These are phyloP conservation scores for Caenorhabditis panamensis DNA, from an alignment of 2,888 invertebrate species.

Conservation along the genomic window DNA sequence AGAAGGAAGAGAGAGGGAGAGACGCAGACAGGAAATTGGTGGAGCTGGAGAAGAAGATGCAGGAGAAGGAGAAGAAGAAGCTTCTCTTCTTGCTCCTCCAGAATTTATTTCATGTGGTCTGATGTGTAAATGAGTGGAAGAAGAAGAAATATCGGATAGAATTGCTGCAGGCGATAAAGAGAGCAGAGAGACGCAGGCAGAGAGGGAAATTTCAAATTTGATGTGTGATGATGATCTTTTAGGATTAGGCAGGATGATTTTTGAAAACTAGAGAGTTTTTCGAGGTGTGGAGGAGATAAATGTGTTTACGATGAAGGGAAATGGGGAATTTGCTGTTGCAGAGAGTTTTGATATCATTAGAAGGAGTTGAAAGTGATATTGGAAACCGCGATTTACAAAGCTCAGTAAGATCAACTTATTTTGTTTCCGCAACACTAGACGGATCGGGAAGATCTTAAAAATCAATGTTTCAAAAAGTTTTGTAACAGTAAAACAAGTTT, in stretches of 20 bases:
- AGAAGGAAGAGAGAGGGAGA: constrained; percentile 13
- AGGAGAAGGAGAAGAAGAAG: background rate
- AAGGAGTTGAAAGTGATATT: too few relatives aligned
- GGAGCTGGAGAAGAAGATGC: constrained; percentile 9
- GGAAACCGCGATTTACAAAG: too few relatives aligned
- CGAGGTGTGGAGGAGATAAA: too few relatives aligned
- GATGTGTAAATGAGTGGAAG: constrained; percentile 56
- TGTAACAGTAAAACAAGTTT: too few relatives aligned
- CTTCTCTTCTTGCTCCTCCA: constrained; percentile 25
- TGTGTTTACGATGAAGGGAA: too few relatives aligned
- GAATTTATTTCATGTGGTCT: constrained; percentile 59
- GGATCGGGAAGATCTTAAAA: too few relatives aligned
- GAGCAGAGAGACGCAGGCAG: constrained; percentile 1
- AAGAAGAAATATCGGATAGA: constrained; percentile 8
- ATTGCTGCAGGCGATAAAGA: background rate
- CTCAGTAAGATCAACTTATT: too few relatives aligned
- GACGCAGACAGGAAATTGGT: constrained; percentile 41
- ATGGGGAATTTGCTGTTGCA: too few relatives aligned
- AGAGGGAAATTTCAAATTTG: background rate
- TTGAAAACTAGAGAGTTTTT: too few relatives aligned
- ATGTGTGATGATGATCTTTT: background rate
- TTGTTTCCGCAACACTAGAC: too few relatives aligned
- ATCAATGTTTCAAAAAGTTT: too few relatives aligned
- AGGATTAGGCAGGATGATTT: background rate
- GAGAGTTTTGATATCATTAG: too few relatives aligned